Evolutionary conservation across 2,113 vertebrate species (phyloP), one percentile per base, ranked within the genome.

Genomic region (Calyptomena viridis): DNA sequence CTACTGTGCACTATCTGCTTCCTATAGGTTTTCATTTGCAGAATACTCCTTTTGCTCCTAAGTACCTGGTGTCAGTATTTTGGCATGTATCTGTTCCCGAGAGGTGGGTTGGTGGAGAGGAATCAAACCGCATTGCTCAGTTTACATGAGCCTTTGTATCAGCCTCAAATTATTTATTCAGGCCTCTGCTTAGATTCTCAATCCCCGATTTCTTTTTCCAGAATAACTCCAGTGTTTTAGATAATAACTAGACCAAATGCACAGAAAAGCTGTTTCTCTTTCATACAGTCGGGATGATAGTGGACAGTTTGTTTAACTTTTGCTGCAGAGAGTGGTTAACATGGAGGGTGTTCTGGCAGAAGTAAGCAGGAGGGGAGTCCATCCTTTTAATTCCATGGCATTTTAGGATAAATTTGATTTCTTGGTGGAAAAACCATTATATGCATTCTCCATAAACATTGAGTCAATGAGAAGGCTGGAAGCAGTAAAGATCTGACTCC

Each of bases 101-200:
- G 71, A 56, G 75, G 53, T 49, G 58, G 53, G 25, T 23, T 66
- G 67, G 66, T 66, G 67, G 44, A 88, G 56, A 44, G 37, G 15
- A 94, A 89, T 9, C 42, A 84, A 95, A 47, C 50, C 50, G 75
- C 33, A 13, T 88, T 88, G 55, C 68, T 93, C 81, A 55, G 18
- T 93, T 94, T 83, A 53, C 37, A n/a, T 60, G 17, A 15, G 35
- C 39, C 59, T 91, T 93, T n/a, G 2, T 86, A 88, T 74, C 79
- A 88, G 42, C 23, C 56, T 88, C 22, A 1, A 77, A 91, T 86
- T 84, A 93, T 86, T 93, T 96, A 90, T 93, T 93, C 82, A 95
- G 82, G 46, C 55, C 37, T 85, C 60, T 46, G 27, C 44, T 74
- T 87, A 68, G 46, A 53, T 93, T 94, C 37, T 80, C 7, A 5